phyloP scores from a whole-genome alignment of 2,113 vertebrate genomes.

The Puffinus mauretanicus region DNA sequence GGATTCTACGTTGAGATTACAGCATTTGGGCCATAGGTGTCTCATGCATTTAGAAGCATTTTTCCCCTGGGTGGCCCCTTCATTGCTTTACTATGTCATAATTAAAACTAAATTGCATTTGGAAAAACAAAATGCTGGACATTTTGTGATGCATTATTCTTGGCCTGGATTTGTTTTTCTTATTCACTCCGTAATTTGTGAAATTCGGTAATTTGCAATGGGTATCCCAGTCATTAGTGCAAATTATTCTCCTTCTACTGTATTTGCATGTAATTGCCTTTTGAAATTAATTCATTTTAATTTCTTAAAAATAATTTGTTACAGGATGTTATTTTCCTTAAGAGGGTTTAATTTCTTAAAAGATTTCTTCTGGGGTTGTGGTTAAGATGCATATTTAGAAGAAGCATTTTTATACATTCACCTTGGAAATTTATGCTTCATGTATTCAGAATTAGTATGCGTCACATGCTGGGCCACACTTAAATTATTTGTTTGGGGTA shows the following conservation, averaged over 20 bases:
- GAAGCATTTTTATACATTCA: not conserved
- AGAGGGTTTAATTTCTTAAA: conserved; percentile 53
- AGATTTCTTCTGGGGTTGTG: conserved; percentile 36
- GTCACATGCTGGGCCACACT: not conserved
- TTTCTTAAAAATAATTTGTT: conserved; percentile 54
- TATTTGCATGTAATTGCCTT: conserved; percentile 66
- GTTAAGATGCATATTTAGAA: conserved; percentile 47
- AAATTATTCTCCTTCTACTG: conserved; percentile 58
- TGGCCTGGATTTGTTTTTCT: conserved; percentile 46
- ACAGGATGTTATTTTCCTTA: conserved; percentile 32
- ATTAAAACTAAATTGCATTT: conserved; percentile 46
- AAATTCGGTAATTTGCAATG: conserved; percentile 59
- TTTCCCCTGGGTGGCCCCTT: not conserved
- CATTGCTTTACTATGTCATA: conserved; percentile 31
- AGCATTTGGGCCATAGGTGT: not conserved
- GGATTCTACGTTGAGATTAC: not conserved
- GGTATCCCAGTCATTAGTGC: conserved; percentile 62
- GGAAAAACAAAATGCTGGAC: conserved; percentile 12
- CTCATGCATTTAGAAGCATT: conserved; percentile 10
- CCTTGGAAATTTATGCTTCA: not conserved
- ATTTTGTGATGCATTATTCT: conserved; percentile 37
- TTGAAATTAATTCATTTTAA: conserved; percentile 61
- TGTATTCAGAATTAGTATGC: not conserved
- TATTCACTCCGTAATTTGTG: conserved; percentile 53
- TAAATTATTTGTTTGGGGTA: not conserved